Evolutionary conservation across 2,797 vertebrate genomes (phyloP).

Genomic region (Hafferia zeledoni): DNA sequence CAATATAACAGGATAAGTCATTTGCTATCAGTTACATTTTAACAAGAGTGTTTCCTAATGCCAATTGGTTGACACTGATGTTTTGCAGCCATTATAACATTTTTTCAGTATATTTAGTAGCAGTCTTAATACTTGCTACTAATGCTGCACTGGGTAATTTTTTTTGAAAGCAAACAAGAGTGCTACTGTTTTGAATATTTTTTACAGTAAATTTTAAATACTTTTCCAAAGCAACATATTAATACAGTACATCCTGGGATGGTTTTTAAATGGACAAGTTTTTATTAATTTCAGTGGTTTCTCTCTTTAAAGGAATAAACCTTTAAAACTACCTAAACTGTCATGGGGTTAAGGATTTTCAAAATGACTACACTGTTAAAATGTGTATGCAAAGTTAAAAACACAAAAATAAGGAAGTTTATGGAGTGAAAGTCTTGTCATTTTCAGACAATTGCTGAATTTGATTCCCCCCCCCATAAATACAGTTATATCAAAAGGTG

Average conservation of each 20-base stretch:
- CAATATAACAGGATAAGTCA: conserved; percentile 17
- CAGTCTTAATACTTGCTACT: conserved; percentile 5
- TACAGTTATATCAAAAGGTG: not conserved
- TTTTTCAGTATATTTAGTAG: conserved; percentile 35
- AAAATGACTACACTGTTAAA: not conserved
- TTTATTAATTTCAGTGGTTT: not conserved
- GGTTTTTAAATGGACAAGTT: not conserved
- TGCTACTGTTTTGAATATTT: not conserved
- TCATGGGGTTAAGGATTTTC: not conserved
- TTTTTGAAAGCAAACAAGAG: not conserved
- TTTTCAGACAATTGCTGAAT: not conserved
- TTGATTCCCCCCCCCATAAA: not conserved
- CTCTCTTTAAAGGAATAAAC: not conserved
- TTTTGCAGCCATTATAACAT: not conserved
- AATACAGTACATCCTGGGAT: not conserved
- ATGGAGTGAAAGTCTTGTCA: not conserved
- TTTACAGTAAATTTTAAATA: conserved; percentile 19
- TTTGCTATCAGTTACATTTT: conserved; percentile 54
- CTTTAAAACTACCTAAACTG: not conserved
- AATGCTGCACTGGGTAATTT: conserved; percentile 11
- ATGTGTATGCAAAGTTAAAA: not conserved
- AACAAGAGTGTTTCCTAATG: conserved; percentile 11
- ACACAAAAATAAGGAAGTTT: not conserved
- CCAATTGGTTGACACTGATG: not conserved
- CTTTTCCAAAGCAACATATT: conserved; percentile 38